Evolutionary conservation across 2,888 invertebrate genomes (phyloP).

Genomic region (Camptogramma bilineatum): DNA sequence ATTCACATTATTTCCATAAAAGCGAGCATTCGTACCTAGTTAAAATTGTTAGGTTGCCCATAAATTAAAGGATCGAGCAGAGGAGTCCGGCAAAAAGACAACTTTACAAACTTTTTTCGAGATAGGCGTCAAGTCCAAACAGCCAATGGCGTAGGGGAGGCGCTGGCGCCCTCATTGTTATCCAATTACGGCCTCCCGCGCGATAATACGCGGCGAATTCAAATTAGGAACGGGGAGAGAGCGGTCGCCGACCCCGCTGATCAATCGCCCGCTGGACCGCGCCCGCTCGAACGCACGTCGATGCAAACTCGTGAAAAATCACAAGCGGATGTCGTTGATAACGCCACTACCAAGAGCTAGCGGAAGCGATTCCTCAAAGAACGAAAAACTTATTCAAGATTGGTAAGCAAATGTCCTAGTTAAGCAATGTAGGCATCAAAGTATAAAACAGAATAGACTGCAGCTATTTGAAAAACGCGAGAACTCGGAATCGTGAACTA

Average conservation of each 20-base stretch:
- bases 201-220: conserved; percentile 84
- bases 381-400: background rate
- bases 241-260: conserved; percentile 81
- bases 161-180: conserved; percentile 82
- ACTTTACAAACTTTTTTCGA: conserved; percentile 42
- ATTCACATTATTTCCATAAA: conserved; percentile 33
- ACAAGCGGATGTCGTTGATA: conserved; percentile 10
- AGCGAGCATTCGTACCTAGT: conserved; percentile 25
- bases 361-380: background rate
- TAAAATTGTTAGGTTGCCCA: conserved; percentile 24
- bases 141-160: conserved; percentile 67
- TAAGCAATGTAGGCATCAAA: background rate
- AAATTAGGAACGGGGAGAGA: conserved; percentile 82
- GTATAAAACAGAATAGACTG: background rate
- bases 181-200: conserved; percentile 83
- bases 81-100: conserved; percentile 30
- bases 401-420: background rate
- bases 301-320: conserved; percentile 25
- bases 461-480: background rate
- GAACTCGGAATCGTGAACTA: conserved; percentile 3
- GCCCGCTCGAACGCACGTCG: conserved; percentile 46
- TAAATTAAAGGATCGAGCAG: conserved; percentile 26
- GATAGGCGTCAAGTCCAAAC: conserved; percentile 61
- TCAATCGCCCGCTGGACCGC: conserved; percentile 79
- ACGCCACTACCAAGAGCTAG: conserved; percentile 1